Evolutionary conservation across 2,113 vertebrate genomes (phyloP).

Genomic region (Nycticebus coucang): DNA sequence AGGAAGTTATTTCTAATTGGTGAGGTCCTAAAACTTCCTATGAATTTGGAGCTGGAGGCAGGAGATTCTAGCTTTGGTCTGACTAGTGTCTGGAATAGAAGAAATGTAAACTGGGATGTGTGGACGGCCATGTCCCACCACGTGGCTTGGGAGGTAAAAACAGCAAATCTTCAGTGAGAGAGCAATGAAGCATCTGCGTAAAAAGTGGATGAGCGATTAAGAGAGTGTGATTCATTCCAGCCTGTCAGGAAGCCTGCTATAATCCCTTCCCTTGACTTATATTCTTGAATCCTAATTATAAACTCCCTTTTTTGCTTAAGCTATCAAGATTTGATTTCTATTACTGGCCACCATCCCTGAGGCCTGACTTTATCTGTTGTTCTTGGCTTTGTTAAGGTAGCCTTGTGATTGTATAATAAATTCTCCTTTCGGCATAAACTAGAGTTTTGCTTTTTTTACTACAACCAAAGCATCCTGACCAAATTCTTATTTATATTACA

Average conservation of each 20-base stretch:
- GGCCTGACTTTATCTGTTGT: conserved; percentile 46
- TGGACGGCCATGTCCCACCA: not conserved
- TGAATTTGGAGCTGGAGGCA: not conserved
- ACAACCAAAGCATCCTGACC: not conserved
- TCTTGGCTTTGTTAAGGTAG: conserved; percentile 12
- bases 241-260: not conserved
- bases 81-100: conserved; percentile 17
- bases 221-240: not conserved
- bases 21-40: conserved; percentile 15
- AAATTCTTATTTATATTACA: conserved; percentile 35
- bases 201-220: not conserved
- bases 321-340: conserved; percentile 35
- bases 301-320: conserved; percentile 33
- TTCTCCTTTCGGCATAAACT: conserved; percentile 34
- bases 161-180: not conserved
- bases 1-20: not conserved
- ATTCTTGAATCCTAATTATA: conserved; percentile 16
- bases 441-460: conserved; percentile 31
- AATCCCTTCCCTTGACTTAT: not conserved
- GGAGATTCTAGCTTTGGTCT: not conserved
- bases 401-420: conserved; percentile 46
- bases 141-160: not conserved
- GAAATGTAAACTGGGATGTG: not conserved
- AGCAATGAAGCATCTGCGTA: not conserved
- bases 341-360: not conserved